These are phyloP conservation scores for Parnassius orleans DNA, from an alignment of 2,888 invertebrate species.

Conservation along the genomic window DNA sequence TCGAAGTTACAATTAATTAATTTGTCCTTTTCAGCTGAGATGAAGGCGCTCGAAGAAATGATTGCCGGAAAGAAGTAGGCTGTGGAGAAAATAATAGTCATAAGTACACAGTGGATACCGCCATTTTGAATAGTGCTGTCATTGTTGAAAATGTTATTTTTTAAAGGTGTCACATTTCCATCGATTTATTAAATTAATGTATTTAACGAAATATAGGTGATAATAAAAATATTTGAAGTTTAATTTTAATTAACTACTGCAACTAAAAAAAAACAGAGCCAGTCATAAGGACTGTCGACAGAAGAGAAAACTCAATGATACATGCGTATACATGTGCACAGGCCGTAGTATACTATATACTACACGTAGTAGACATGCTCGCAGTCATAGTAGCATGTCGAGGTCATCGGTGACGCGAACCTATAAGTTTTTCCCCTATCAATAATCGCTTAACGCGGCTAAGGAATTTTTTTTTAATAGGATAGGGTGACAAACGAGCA, in stretches of 20 bases:
- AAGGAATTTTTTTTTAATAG: too few relatives aligned
- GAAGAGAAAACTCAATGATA: too few relatives aligned
- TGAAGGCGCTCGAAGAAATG: constrained; percentile 67
- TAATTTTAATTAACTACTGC: constrained; percentile 29
- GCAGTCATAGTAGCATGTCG: too few relatives aligned
- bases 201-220: constrained; percentile 68
- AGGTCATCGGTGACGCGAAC: too few relatives aligned
- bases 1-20: neutral
- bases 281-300: too few relatives aligned
- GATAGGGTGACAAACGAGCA: too few relatives aligned
- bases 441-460: too few relatives aligned
- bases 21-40: constrained; percentile 68
- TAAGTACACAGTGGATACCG: constrained; percentile 55
- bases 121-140: constrained; percentile 49
- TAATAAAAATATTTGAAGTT: constrained; percentile 31
- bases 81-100: constrained; percentile 37
- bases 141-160: constrained; percentile 31
- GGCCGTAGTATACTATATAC: too few relatives aligned
- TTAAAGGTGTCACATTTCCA: constrained; percentile 48
- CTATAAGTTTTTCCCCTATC: too few relatives aligned
- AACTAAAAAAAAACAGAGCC: too few relatives aligned
- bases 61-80: constrained; percentile 51
- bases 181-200: constrained; percentile 47
- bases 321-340: too few relatives aligned
- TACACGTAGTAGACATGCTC: too few relatives aligned